Base-by-base conservation (phyloP, 1,140 invertebrate species). In the Drosophila santomea region DNA sequence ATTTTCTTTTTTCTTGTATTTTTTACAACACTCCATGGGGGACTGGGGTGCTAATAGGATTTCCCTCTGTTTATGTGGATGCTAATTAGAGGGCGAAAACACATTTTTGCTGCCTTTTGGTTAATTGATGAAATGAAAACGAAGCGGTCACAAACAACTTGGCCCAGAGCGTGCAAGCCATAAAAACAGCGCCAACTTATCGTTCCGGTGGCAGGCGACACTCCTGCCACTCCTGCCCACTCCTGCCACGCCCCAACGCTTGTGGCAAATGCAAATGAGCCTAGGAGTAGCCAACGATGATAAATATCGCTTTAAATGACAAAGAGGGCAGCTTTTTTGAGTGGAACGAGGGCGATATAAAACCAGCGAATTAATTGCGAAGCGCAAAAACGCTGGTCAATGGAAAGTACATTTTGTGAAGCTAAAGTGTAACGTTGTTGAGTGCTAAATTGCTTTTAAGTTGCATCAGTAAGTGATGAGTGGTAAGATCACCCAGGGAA, bases 101-200 rank as follows among this genome's bases (percentile, higher is more conserved):
- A 84, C 76, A 84, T 73, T 89, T 86, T 59, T 86, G 79, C 60
- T 83, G 83, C 84, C 79, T 69, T 86, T 69, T 82, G 84, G 67
- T 88, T 86, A 86, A 86, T 86, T 86, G 83, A 86, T 89, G 83
- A 86, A 86, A 82, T 83, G 84, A 88, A 88, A 83, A 79, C 62
- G 71, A 75, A 45, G 5, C 48, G 55, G 63, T 8, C 48, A 50
- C 48, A 50, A 77, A 63, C 67, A 69, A 71, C 63, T 72, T 72
- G 52, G 66, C 68, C 41, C 47, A 56, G 25, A 63, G 63, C 54
- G 39, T 39, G 47, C 20, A 50, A 57, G 60, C 57, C 44, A 58
- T 67, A 82, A 73, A 73, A 52, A 77, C 50, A 74, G 20, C 57
- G 56, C 55, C 60, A 81, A 86, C 83, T 81, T 86, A 81, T 86